Evolutionary conservation across 1,140 invertebrate genomes (phyloP), one percentile per base, ranked within the genome.

Genomic region (Anastrepha obliqua): DNA sequence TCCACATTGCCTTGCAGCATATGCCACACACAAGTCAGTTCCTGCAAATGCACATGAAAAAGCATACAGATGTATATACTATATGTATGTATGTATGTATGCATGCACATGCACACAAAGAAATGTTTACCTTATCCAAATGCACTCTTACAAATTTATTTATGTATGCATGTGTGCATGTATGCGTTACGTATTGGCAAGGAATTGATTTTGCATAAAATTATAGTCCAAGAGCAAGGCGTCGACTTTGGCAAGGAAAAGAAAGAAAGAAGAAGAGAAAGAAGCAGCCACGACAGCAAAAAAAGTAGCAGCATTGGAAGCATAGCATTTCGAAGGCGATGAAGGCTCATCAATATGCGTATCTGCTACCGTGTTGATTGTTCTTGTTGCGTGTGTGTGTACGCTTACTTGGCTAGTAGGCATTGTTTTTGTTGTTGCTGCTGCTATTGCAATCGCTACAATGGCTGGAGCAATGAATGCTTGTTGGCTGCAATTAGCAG

Each of bases 131-230:
- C 29, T 15, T 13, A 13, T 15, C 42, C 67, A 15, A 74, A n/a
- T 74, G 67, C 42, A 74, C 13, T 44, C 67, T 62, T n/a, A 47
- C 67, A 74, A 74, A 74, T 74, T 74, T 47, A 47, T 74, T 74
- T 44, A 47, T 74, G 39, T 74, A 74, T 74, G 42, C 15, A 5
- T 17, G 42, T 74, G 2, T 47, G 67, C 42, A 1, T 74, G 67
- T 74, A 39, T 74, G 42, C 67, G 15, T 13, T 13, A 74, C 67
- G 17, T 47, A 74, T 74, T 74, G 67, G 15, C 67, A 74, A 74
- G n/a, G 67, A 74, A 74, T 74, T 74, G 67, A 74, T 74, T 74
- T 74, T 74, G 67, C 67, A 74, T 74, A 74, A 74, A 74, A 74
- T 74, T 74, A 74, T 74, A 39, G 39, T 4, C 39, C 39, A 47